These are phyloP conservation scores for Florisuga fusca DNA, from an alignment of 2,797 vertebrate genomes.

Conservation along the genomic window DNA sequence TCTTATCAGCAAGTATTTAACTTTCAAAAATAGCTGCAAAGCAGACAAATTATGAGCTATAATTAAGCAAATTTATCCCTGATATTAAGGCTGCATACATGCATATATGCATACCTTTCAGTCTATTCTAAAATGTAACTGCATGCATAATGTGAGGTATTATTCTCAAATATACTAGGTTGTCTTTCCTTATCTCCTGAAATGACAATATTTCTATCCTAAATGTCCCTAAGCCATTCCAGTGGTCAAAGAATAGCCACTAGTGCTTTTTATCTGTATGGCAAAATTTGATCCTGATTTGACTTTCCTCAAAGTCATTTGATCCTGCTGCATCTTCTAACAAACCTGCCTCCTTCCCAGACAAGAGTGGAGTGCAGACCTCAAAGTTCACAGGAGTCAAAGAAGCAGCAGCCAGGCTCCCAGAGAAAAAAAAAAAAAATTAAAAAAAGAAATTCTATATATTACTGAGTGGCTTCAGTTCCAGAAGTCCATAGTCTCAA, in stretches of 20 bases:
- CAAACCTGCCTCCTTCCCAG: background rate
- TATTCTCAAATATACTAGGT: background rate
- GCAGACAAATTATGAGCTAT: slow-evolving; percentile 24
- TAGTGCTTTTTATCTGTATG: background rate
- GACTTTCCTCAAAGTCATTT: no score
- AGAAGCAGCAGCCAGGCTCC: background rate
- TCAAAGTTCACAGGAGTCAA: background rate
- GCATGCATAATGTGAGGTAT: background rate
- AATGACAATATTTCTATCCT: background rate
- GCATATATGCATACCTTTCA: background rate
- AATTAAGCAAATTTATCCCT: slow-evolving; percentile 8
- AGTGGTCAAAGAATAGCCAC: background rate
- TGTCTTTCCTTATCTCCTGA: background rate
- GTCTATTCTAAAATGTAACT: background rate
- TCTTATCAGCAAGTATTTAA: slow-evolving; percentile 57
- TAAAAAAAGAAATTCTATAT: no score
- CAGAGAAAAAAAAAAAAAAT: no score
- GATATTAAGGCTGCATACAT: slow-evolving; percentile 12
- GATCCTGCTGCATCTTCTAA: background rate
- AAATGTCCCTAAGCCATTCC: background rate
- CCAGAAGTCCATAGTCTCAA: background rate
- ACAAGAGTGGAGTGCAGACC: background rate
- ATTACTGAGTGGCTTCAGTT: background rate
- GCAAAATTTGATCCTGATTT: background rate
- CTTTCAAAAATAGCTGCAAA: slow-evolving; percentile 51